Base-by-base conservation (phyloP, 2,113 vertebrate genomes). In the Cololabis saira region DNA sequence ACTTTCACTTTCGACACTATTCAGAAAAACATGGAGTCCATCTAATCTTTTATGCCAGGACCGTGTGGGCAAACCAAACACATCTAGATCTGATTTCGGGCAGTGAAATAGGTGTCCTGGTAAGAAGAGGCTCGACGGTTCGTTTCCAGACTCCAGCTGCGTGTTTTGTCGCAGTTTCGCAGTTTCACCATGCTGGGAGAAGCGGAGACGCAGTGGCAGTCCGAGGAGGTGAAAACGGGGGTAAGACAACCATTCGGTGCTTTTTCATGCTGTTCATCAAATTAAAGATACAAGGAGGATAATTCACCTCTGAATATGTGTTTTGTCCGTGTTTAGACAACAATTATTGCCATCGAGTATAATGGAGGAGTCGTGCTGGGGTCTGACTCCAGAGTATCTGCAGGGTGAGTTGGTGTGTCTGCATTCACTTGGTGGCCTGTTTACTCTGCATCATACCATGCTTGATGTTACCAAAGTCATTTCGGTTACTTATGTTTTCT, bases 351-450 rank as follows among this genome's bases (percentile, higher is more conserved):
- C 0, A 91, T 96, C 13, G 92, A 94, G 64, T 97, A 86, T 75
- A 63, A 95, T 3, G 95, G 92, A 4, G 96, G 96, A 0, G 93
- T 96, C 0, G 92, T 97, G 50, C 42, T 97, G 40, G 96, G 95
- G 0, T 96, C 95, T 1, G 96, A 97, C 21, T 96, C 96, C 6
- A 76, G 95, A 0, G 96, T 96, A 17, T 96, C 96, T 13, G 95
- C 95, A 0, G 95, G 95, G 95, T 96, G 74, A 90, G 93, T 78
- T 16, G 0, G 5, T 3, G 16, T 9, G 18, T 45, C n/a, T 33
- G 37, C 15, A 12, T 12, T 7, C 33, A 37, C 33, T 7, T 37
- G 1, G 33, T 37, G 33, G 2, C 10, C 33, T 37, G 33, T 37
- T 1, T 4, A 37, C 33, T 37, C 6, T 7, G 10, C 10, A 37